Percentiles rank a stretch among this genome's conserved stretches.
phyloP scores from a whole-genome alignment of 2,113 vertebrate genomes.

The Microtus oregoni region DNA sequence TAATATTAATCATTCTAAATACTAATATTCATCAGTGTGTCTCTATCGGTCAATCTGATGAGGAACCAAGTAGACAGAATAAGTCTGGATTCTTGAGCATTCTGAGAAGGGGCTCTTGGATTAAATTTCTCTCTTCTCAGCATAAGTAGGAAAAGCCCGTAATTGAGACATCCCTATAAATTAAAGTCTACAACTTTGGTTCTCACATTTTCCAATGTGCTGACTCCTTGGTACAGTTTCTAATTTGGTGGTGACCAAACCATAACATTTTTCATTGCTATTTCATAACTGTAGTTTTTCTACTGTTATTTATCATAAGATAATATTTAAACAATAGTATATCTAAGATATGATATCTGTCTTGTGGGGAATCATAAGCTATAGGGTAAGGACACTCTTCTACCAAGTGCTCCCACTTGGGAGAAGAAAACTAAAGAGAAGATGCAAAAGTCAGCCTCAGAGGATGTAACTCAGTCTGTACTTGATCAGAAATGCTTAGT shows the following conservation, averaged over 20 bases:
- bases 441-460: neutral
- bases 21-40: neutral
- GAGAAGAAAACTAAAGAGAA: no score
- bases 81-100: neutral
- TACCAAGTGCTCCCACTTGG: neutral
- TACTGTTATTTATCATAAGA: neutral
- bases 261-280: neutral
- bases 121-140: neutral
- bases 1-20: neutral
- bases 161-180: neutral
- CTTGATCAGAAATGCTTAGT: neutral
- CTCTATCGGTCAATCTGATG: neutral
- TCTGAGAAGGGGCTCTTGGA: neutral
- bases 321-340: neutral
- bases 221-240: neutral
- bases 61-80: neutral
- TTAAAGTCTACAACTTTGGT: neutral
- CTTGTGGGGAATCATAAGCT: neutral
- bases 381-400: neutral
- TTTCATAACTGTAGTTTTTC: neutral
- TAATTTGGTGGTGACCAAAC: neutral
- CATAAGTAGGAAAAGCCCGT: neutral
- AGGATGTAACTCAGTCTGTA: neutral
- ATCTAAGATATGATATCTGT: neutral
- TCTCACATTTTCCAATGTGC: neutral